Evolutionary conservation across 2,888 invertebrate genomes (phyloP).

Genomic region (Plebejus melissa): DNA sequence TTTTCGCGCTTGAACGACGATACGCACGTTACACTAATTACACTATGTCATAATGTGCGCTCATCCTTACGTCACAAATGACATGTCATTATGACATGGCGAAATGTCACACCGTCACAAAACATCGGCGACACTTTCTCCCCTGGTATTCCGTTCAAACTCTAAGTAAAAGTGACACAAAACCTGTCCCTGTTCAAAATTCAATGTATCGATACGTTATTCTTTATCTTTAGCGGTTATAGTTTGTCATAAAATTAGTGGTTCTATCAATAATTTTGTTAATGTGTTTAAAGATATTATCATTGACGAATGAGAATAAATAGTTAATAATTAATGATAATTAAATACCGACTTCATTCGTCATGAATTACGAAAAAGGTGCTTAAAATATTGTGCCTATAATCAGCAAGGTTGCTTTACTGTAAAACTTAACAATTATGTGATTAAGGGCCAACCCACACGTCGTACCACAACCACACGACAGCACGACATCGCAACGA

Average conservation of each 20-base stretch:
- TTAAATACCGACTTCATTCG: background rate
- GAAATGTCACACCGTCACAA: conserved; percentile 43
- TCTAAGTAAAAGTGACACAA: conserved; percentile 62
- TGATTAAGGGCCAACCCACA: no score
- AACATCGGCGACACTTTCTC: conserved; percentile 46
- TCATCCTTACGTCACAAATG: conserved; percentile 30
- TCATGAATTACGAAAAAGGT: no score
- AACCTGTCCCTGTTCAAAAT: conserved; percentile 46
- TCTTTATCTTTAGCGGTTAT: background rate
- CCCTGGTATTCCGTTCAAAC: conserved; percentile 39
- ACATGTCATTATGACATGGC: conserved; percentile 35
- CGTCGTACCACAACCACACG: no score
- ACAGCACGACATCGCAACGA: no score
- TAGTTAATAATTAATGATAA: background rate
- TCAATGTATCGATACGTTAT: conserved; percentile 21
- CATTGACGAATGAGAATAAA: background rate
- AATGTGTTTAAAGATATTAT: background rate
- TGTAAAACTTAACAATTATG: no score
- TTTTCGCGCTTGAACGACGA: background rate
- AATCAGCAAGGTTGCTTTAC: no score
- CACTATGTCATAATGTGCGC: conserved; percentile 23
- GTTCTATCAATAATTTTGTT: background rate
- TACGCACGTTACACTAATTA: background rate
- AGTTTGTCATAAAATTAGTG: background rate
- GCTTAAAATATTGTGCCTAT: no score